Conservation (phyloP, 2,113 vertebrate species). For the Hippocampus barbouri region DNA sequence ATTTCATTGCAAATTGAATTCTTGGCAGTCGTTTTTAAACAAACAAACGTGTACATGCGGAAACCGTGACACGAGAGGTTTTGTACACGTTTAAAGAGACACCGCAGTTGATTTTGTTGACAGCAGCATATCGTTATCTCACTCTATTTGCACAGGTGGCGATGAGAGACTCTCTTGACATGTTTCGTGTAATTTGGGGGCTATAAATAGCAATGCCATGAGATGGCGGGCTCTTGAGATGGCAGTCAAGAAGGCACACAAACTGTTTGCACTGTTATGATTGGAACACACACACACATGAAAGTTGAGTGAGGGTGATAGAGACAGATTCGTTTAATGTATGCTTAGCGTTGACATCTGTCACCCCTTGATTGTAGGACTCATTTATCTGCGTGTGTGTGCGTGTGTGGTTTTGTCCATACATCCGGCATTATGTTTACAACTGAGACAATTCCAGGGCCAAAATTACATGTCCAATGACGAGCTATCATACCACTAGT, state of each 20-base stretch:
- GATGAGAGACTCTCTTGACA: conserved; percentile 28
- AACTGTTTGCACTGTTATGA: conserved; percentile 36
- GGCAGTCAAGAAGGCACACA: conserved; percentile 13
- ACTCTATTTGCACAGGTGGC: conserved; percentile 41
- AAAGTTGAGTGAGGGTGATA: not conserved
- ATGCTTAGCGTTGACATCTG: conserved; percentile 23
- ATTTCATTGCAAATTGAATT: conserved; percentile 23
- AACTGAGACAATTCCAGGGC: conserved; percentile 27
- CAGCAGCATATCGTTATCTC: conserved; percentile 14
- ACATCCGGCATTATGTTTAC: conserved; percentile 39
- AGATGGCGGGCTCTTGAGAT: conserved; percentile 35
- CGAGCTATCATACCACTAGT: conserved; percentile 27
- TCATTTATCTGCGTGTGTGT: conserved; percentile 3
- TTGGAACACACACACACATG: conserved; percentile 25
- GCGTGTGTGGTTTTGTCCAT: conserved; percentile 2
- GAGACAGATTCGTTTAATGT: conserved; percentile 11
- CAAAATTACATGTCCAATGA: conserved; percentile 34
- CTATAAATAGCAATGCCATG: conserved; percentile 58
- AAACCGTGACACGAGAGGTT: not conserved
- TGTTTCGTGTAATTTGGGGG: conserved; percentile 32
- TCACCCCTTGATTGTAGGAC: conserved; percentile 14
- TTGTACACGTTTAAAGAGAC: conserved; percentile 12
- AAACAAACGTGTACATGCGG: not conserved
- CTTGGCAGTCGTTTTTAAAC: conserved; percentile 11
- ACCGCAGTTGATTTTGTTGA: conserved; percentile 18